These are phyloP conservation scores for Pseudonaja textilis DNA, from an alignment of 2,113 vertebrate species.

Conservation along the genomic window DNA sequence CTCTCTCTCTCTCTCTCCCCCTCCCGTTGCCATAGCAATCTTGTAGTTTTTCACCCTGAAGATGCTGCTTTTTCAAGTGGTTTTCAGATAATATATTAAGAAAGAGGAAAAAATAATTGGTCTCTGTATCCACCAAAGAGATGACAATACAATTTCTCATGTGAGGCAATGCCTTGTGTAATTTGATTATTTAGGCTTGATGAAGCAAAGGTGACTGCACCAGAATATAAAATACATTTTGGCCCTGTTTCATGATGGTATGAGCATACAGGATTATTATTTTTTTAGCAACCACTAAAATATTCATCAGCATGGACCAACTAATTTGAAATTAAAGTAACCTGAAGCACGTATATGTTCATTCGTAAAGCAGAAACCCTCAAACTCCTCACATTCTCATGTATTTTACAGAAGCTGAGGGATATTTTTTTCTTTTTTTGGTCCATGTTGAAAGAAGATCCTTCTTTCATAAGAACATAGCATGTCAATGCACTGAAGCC, in stretches of 20 bases:
- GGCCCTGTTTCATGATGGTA: slow-evolving; percentile 42
- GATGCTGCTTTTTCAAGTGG: slow-evolving; percentile 61
- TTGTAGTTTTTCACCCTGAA: slow-evolving; percentile 52
- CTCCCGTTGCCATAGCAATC: slow-evolving; percentile 58
- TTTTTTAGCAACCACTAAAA: slow-evolving; percentile 46
- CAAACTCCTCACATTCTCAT: not conserved
- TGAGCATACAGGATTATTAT: slow-evolving; percentile 24
- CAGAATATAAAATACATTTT: slow-evolving; percentile 1
- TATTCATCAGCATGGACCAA: slow-evolving; percentile 49
- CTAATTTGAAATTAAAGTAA: slow-evolving; percentile 36
- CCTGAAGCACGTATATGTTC: not conserved
- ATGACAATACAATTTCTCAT: slow-evolving; percentile 32
- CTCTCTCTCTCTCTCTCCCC: slow-evolving; percentile 8
- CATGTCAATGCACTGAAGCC: not conserved
- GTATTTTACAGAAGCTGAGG: not conserved
- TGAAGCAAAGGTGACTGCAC: not conserved
- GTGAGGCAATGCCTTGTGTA: slow-evolving; percentile 23
- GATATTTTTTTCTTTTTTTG: not conserved
- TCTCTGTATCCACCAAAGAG: slow-evolving; percentile 30
- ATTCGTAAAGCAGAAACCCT: not conserved
- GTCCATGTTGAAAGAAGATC: not conserved
- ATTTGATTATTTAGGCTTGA: slow-evolving; percentile 27
- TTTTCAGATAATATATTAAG: slow-evolving; percentile 56
- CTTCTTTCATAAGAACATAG: not conserved
- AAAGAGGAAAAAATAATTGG: slow-evolving; percentile 28